These are phyloP conservation scores for Pogonophryne albipinna DNA, from an alignment of 2,797 vertebrate genomes.

Conservation along the genomic window DNA sequence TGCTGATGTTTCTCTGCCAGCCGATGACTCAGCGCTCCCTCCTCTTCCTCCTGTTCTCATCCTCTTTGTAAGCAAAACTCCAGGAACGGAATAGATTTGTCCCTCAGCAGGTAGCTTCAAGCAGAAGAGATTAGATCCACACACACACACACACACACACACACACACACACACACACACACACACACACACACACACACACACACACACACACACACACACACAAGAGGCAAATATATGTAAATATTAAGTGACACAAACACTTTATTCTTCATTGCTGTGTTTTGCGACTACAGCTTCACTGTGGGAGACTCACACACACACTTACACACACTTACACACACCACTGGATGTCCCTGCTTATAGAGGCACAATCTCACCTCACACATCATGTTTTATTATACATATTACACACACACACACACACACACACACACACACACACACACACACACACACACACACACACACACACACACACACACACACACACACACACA, in stretches of 20 bases:
- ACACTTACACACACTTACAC: too few relatives aligned
- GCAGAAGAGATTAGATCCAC: conserved; percentile 24
- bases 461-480: conserved; percentile 7
- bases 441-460: conserved; percentile 1
- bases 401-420: conserved; percentile 10
- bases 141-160: conserved; percentile 16
- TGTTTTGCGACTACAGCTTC: too few relatives aligned
- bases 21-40: conserved; percentile 63
- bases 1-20: conserved; percentile 33
- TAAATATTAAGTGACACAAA: too few relatives aligned
- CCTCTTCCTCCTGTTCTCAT: conserved; percentile 20
- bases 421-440: conserved; percentile 12
- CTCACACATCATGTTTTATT: too few relatives aligned
- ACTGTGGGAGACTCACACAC: too few relatives aligned
- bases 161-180: background rate
- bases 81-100: conserved; percentile 39
- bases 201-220: too few relatives aligned
- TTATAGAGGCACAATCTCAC: too few relatives aligned
- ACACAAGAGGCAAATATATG: too few relatives aligned
- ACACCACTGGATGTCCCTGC: too few relatives aligned
- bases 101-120: conserved; percentile 30
- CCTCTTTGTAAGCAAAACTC: conserved; percentile 29
- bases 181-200: background rate
- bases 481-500: background rate
- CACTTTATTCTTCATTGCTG: too few relatives aligned